Percentiles rank a stretch among this genome's conserved stretches.
Evolutionary conservation across 2,113 vertebrate species (phyloP).

Genomic region (Cichladusa arquata): DNA sequence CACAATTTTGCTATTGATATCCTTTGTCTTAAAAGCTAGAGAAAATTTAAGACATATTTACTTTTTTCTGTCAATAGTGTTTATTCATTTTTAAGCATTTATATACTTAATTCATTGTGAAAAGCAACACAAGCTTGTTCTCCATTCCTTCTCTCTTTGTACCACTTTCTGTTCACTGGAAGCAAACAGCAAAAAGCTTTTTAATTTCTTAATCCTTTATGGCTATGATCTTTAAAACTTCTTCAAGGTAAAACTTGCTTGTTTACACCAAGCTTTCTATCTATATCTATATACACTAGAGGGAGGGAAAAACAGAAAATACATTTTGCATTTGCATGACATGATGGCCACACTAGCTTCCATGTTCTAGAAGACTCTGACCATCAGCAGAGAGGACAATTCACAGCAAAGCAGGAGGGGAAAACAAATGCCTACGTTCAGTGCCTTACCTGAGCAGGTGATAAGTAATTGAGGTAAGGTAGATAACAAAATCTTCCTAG

Average conservation of each 20-base stretch:
- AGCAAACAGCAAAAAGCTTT: background rate
- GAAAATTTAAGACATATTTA: slow-evolving; percentile 9
- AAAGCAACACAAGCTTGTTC: background rate
- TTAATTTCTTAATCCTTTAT: background rate
- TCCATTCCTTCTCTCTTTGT: background rate
- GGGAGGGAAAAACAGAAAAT: background rate
- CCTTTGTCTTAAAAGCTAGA: slow-evolving; percentile 27
- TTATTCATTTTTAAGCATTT: slow-evolving; percentile 41
- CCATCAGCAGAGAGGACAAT: background rate
- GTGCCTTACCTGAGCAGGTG: background rate
- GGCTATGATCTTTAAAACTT: background rate
- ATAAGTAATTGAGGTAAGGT: background rate
- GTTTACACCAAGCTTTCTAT: background rate
- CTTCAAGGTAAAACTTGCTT: background rate
- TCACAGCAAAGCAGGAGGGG: background rate
- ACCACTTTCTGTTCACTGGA: background rate
- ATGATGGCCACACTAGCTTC: background rate
- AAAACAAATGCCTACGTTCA: background rate
- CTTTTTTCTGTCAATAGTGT: slow-evolving; percentile 21
- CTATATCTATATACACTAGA: background rate
- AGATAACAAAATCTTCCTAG: background rate
- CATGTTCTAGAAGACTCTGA: background rate
- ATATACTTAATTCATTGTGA: background rate
- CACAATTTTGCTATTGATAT: slow-evolving; percentile 26
- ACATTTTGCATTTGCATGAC: background rate